Base-by-base conservation (phyloP, 2,888 invertebrate species). In the Athalia rosae region DNA sequence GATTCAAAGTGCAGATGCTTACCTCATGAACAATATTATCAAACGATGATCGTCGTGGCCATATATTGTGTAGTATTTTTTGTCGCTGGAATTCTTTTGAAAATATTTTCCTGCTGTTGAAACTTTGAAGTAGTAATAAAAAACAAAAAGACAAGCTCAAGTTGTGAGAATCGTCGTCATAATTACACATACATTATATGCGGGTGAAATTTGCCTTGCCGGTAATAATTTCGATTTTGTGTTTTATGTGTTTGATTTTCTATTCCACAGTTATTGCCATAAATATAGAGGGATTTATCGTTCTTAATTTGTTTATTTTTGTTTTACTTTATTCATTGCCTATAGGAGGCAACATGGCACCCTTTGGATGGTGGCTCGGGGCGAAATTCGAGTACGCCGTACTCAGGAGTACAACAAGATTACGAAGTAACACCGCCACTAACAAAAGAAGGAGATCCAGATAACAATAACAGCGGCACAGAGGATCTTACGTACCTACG, bases 401-500 rank as follows among this genome's bases (percentile, higher is more conserved):
- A 86, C 81, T 80, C 85, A 66, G 85, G 84, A 63, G 81, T 88
- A 77, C 86, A 87, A 15, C 85, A 87, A 79, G 90, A 89, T 63
- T 89, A 88, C 79, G 88, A 86, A 77, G 84, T 87, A 66, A 86
- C 88, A 76, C 87, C 89, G 76, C 85, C 81, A 47, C 81, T 87
- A 79, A 84, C 88, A 84, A 90, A 87, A 81, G 87, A 88, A 80
- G 88, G 86, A 67, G 86, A 87, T 82, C 82, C 85, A 86, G 89
- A 90, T 88, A 88, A 89, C 88, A 86, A 87, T 84, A 86, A 90
- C 79, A 85, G 86, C 76, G 84, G 85, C 56, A 84, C 85, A 62
- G 91, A 90, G 81, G 90, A 91, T 83, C 85, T 90, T 78, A 90
- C 90, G 80, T 91, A 91, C 83, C 86, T 91, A 63, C 89, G 95